Evolutionary conservation across 2,113 vertebrate species (phyloP).

Genomic region (Blennius ocellaris): DNA sequence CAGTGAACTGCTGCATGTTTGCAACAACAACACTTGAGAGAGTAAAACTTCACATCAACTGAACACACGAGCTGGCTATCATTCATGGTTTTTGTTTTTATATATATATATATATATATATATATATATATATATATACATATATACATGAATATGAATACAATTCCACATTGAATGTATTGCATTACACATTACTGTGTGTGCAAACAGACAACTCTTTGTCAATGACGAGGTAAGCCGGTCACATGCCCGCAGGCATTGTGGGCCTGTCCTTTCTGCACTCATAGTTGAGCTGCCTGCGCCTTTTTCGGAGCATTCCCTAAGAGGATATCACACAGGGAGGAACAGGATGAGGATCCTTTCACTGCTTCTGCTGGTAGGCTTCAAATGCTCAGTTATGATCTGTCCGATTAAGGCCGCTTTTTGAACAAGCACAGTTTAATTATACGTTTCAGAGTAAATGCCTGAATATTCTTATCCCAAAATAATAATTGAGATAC

Average conservation of each 20-base stretch:
- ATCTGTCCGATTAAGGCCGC: not conserved
- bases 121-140: not conserved
- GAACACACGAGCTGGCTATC: not conserved
- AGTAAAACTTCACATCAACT: not conserved
- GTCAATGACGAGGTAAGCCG: conserved; percentile 23
- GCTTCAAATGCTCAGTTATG: conserved; percentile 18
- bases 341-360: conserved; percentile 44
- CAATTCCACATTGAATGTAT: not conserved
- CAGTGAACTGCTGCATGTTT: conserved; percentile 15
- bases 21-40: not conserved
- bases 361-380: conserved; percentile 66
- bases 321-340: conserved; percentile 13
- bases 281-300: not conserved
- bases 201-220: conserved; percentile 12
- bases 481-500: not conserved
- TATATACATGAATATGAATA: too few species aligned
- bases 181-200: not conserved
- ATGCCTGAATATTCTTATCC: not conserved
- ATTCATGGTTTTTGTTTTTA: too few species aligned
- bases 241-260: conserved; percentile 43
- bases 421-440: not conserved
- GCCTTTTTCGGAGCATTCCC: conserved; percentile 3
- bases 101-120: not conserved
- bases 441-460: not conserved
- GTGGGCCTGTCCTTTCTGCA: conserved; percentile 46